Evolutionary conservation across 1,140 invertebrate genomes (phyloP).

Genomic region (Drosophila repleta): DNA sequence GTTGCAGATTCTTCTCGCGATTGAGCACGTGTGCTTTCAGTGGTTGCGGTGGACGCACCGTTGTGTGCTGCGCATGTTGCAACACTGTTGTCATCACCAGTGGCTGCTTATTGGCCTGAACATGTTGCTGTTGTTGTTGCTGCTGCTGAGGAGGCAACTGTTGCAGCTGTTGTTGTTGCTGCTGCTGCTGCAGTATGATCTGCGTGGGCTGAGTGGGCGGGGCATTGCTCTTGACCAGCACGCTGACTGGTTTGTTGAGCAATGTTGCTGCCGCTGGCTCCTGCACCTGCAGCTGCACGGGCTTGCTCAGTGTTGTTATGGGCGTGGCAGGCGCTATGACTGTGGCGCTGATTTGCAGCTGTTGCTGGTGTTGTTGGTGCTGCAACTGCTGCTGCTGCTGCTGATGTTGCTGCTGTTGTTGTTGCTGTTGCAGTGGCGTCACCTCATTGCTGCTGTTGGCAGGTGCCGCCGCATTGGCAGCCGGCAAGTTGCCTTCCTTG

Average conservation of each 20-base stretch:
- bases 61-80: constrained; percentile 71
- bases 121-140: constrained; percentile 28
- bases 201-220: constrained; percentile 41
- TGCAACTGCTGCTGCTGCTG: constrained; percentile 49
- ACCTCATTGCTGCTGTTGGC: constrained; percentile 60
- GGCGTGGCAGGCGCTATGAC: constrained; percentile 56
- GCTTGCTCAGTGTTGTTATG: constrained; percentile 62
- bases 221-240: constrained; percentile 69
- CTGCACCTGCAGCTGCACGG: constrained; percentile 61
- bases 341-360: constrained; percentile 54
- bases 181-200: constrained; percentile 61
- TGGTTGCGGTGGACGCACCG: constrained; percentile 68
- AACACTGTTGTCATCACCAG: constrained; percentile 61
- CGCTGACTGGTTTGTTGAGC: constrained; percentile 73
- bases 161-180: constrained; percentile 23
- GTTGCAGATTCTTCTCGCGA: constrained; percentile 73
- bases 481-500: constrained; percentile 86
- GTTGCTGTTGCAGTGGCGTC: constrained; percentile 25
- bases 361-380: constrained; percentile 29
- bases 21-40: constrained; percentile 79
- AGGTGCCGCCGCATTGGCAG: constrained; percentile 67
- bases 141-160: background rate
- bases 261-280: constrained; percentile 47
- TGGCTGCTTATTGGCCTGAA: constrained; percentile 54
- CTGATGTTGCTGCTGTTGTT: constrained; percentile 40